Conservation (phyloP, 2,888 invertebrate genomes). For the Catocala nupta region DNA sequence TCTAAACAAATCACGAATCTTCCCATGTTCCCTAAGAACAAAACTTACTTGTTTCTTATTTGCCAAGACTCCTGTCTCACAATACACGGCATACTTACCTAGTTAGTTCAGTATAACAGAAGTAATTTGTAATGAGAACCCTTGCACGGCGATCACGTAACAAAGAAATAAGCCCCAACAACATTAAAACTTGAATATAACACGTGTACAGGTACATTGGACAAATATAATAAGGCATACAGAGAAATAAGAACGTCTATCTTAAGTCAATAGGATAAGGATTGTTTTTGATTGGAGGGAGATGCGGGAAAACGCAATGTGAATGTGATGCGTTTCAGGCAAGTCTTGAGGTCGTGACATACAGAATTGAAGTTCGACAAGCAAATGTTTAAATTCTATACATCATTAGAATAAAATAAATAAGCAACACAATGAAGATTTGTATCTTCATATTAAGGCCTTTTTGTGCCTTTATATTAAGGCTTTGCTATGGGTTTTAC, state of each 20-base stretch:
- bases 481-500: no score
- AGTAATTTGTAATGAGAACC: constrained; percentile 60
- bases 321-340: constrained; percentile 52
- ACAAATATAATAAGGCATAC: constrained; percentile 37
- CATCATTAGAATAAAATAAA: neutral
- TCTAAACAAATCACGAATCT: constrained; percentile 1
- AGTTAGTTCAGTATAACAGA: constrained; percentile 40
- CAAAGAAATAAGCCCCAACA: constrained; percentile 67
- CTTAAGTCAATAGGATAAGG: constrained; percentile 36
- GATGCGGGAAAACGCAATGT: constrained; percentile 45
- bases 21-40: neutral
- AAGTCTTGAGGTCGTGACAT: constrained; percentile 50
- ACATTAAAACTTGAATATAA: constrained; percentile 66
- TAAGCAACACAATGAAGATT: no score
- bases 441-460: no score
- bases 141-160: constrained; percentile 58
- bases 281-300: constrained; percentile 22
- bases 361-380: constrained; percentile 30
- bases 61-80: constrained; percentile 16
- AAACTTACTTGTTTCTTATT: constrained; percentile 17
- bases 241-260: constrained; percentile 11
- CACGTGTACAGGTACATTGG: constrained; percentile 57
- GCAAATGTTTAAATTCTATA: neutral
- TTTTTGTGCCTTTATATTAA: neutral
- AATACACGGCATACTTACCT: constrained; percentile 18